Evolutionary conservation across 2,797 vertebrate species (phyloP).

Genomic region (Heteromormyrus szaboi): DNA sequence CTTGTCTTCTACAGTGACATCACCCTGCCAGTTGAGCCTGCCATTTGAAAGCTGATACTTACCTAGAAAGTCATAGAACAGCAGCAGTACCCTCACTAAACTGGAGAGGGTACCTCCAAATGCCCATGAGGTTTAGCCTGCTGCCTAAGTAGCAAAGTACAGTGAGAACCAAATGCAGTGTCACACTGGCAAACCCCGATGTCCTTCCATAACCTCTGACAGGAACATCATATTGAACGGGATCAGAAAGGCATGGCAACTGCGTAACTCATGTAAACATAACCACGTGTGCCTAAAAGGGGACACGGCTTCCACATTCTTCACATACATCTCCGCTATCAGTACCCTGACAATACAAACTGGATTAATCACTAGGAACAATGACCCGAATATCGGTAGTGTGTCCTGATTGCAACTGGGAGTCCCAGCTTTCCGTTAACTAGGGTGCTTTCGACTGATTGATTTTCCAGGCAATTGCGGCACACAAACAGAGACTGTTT

Average conservation of each 20-base stretch:
- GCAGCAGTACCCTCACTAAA: neutral
- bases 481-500: neutral
- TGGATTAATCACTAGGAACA: neutral
- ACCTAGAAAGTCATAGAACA: neutral
- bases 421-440: neutral
- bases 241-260: neutral
- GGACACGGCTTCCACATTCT: neutral
- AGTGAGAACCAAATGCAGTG: neutral
- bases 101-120: neutral
- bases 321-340: neutral
- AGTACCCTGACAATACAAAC: neutral
- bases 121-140: neutral
- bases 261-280: neutral
- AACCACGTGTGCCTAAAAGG: neutral
- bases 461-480: neutral
- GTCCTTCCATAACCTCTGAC: neutral
- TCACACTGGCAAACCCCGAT: neutral
- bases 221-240: neutral
- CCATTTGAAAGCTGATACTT: conserved; percentile 10
- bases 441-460: neutral
- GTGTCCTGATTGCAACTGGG: neutral
- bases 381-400: neutral
- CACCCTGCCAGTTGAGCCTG: neutral
- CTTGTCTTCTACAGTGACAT: conserved; percentile 10
- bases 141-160: neutral